Evolutionary conservation across 2,888 invertebrate species (phyloP).

Genomic region (Folsomia candida): DNA sequence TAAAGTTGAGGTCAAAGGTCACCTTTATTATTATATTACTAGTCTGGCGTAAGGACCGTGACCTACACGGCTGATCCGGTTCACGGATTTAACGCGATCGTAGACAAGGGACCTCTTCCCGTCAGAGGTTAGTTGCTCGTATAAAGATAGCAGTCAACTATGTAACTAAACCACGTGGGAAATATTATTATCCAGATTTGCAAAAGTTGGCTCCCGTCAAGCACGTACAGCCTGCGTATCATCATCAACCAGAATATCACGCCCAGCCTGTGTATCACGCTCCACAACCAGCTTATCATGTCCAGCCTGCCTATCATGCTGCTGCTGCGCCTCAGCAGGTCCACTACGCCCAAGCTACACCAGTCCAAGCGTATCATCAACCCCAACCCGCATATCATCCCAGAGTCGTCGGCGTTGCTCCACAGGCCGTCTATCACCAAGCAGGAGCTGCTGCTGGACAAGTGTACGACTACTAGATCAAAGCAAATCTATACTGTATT

Average conservation of each 20-base stretch:
- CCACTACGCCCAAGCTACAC: neutral
- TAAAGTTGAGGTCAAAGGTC: too few species aligned
- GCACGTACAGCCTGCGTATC: too few species aligned
- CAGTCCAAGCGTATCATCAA: neutral
- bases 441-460: too few species aligned
- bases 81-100: constrained; percentile 28
- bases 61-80: constrained; percentile 29
- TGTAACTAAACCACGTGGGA: too few species aligned
- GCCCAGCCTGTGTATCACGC: neutral
- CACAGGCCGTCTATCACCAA: neutral
- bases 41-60: constrained; percentile 17
- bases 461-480: too few species aligned
- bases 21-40: neutral
- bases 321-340: neutral
- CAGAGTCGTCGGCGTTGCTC: too few species aligned
- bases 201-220: constrained; percentile 12
- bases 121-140: too few species aligned
- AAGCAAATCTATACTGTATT: too few species aligned
- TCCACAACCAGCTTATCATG: neutral
- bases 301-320: neutral
- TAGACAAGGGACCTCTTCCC: constrained; percentile 31
- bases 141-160: too few species aligned
- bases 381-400: too few species aligned
- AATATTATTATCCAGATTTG: too few species aligned
- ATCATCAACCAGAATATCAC: neutral